Evolutionary conservation across 2,797 vertebrate species (phyloP), one percentile per base, ranked within the genome.

Genomic region (Phrynocephalus vlangalii): DNA sequence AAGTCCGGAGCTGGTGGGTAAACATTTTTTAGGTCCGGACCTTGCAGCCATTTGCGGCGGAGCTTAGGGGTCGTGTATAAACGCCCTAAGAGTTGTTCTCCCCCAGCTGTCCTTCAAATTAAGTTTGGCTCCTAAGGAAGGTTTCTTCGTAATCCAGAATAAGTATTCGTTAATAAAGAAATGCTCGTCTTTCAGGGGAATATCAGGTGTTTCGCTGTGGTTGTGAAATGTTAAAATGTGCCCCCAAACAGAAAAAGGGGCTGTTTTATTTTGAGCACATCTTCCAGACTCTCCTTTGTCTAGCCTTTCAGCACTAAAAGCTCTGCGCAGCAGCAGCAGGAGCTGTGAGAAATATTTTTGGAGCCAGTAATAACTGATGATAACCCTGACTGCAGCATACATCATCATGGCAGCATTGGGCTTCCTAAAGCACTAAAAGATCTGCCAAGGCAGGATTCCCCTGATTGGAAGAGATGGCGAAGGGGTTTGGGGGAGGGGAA

Each of bases 361-460:
- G 80, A 66, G 75, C 16, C 33, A 10, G 9, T 30, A 26, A 48
- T 60, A 92, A 10, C 63, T 4, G 67, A 2, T 4, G 73, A 26
- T 66, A 90, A 85, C 44, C 72, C 86, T 22, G 88, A 2, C 90
- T 5, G 82, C 52, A 56, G 60, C 89, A 87, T 30, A 0, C 22
- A 66, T n/a, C 88, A 22, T 2, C 80, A 10, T 24, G 20, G 13
- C 90, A 75, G 86, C 44, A 16, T 33, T 78, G n/a, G 81, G 67
- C 83, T 79, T 28, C 30, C 1, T 1, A 28, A 85, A 63, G 56
- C 78, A 15, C 28, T 2, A 24, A 79, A 9, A 56, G 33, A 82
- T 56, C 22, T 0, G 8, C 38, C 2, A 73, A 24, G 0, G 1
- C 83, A 4, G 20, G 2, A 26, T 5, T 0, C 38, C 7, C 2